Evolutionary conservation across 2,113 vertebrate species (phyloP), one percentile per base, ranked within the genome.

Genomic region (Solea senegalensis): DNA sequence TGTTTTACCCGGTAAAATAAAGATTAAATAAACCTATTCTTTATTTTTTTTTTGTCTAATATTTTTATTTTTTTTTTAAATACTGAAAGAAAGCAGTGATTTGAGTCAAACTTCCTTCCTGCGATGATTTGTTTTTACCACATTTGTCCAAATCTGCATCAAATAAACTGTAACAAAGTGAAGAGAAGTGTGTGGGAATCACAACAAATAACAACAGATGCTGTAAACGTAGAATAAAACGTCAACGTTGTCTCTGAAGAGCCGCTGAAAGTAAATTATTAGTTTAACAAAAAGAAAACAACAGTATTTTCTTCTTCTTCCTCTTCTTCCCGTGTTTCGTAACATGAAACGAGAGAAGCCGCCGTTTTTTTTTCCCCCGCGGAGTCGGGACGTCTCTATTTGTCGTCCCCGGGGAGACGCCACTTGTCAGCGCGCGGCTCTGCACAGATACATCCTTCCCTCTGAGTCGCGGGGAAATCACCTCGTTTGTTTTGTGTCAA

Each of bases 401-500:
- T 83, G 88, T 52, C 39, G n/a, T 91, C 91, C 89, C 90, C 9
- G 26, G 86, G 86, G 91, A 90, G 45, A 13, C 66, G 51, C 40
- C 75, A 68, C 86, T 85, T 84, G 89, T 91, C 90, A 83, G 86
- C 58, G 48, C 51, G 85, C 70, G 50, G 71, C 86, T 84, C 84
- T 21, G 39, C 72, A 45, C 70, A 86, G 84, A 87, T 50, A 73
- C 65, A 84, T 77, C 86, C 76, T 67, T 85, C 71, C 21, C 76
- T 86, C 80, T 50, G 72, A 76, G 83, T 85, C 84, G 39, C 44
- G 76, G 85, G 80, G 74, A 87, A 85, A 87, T 85, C 87, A 89
- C 85, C 76, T 88, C 74, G 53, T 91, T 91, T 90, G 86, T 82
- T 91, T 88, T 80, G 83, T 87, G 90, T 92, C 91, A 91, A 87